A percentile compares a stretch with the other conserved stretches of the same genome.
phyloP scores from a whole-genome alignment of 2,113 vertebrate species.

The Prinia subflava region DNA sequence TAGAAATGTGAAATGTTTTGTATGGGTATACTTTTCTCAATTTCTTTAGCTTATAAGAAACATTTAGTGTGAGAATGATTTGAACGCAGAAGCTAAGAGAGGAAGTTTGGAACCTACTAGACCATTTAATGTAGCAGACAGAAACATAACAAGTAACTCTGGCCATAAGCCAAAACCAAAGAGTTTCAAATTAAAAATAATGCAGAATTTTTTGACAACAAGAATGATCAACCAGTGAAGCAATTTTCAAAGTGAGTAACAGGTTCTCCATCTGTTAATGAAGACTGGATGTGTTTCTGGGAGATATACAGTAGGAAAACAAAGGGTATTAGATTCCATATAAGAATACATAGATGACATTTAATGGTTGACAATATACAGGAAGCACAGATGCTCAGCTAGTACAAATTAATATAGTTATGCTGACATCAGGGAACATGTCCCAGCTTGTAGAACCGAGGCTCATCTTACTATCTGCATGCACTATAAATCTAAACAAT shows the following conservation, averaged over 20 bases:
- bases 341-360: neutral
- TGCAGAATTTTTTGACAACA: neutral
- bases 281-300: neutral
- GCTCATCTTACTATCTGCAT: neutral
- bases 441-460: neutral
- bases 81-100: neutral
- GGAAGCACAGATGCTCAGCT: neutral
- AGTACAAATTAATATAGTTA: neutral
- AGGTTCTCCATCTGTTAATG: neutral
- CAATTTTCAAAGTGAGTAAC: neutral
- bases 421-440: neutral
- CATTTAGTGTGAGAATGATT: neutral
- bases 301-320: neutral
- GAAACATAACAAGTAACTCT: neutral
- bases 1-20: neutral
- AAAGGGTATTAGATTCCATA: neutral
- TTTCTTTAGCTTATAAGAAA: neutral
- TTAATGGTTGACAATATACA: neutral
- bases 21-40: neutral
- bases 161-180: neutral
- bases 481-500: neutral
- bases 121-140: neutral
- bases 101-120: neutral
- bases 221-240: neutral
- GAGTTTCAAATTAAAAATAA: neutral